Evolutionary conservation across 35 echinoderm and acorn worm species (phyloP).

Genomic region (Amphiura filiformis): DNA sequence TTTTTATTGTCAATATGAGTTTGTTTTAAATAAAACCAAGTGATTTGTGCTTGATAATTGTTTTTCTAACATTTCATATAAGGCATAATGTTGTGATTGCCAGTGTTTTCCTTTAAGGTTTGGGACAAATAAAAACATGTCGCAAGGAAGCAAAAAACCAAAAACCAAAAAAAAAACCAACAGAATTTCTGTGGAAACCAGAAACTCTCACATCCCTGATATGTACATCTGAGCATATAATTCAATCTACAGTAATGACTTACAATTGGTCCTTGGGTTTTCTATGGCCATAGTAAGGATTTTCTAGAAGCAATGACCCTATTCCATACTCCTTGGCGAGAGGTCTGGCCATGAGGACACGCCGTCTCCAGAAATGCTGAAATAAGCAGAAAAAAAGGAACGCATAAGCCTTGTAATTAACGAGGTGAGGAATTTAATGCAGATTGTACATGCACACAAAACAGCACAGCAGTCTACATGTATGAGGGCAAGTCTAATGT

Average conservation of each 20-base stretch:
- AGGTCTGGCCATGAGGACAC: conserved; percentile 69
- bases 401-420: not conserved
- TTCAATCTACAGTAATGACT: not conserved
- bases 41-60: no score
- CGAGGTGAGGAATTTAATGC: not conserved
- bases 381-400: not conserved
- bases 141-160: no score
- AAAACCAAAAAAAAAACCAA: no score
- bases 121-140: no score
- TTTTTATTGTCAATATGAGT: no score
- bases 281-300: conserved; percentile 78
- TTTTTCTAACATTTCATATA: conserved; percentile 10
- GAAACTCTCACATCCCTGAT: no score
- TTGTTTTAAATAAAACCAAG: no score
- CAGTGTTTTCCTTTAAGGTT: no score
- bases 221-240: not conserved
- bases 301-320: conserved; percentile 77
- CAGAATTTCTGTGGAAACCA: no score
- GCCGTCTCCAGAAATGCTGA: conserved; percentile 85
- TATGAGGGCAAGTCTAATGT: not conserved
- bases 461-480: not conserved
- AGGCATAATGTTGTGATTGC: no score
- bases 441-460: not conserved
- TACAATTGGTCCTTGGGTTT: conserved; percentile 96
- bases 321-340: conserved; percentile 88